phyloP scores from a whole-genome alignment of 2,797 vertebrate species.

The Pseudochromis fuscus region DNA sequence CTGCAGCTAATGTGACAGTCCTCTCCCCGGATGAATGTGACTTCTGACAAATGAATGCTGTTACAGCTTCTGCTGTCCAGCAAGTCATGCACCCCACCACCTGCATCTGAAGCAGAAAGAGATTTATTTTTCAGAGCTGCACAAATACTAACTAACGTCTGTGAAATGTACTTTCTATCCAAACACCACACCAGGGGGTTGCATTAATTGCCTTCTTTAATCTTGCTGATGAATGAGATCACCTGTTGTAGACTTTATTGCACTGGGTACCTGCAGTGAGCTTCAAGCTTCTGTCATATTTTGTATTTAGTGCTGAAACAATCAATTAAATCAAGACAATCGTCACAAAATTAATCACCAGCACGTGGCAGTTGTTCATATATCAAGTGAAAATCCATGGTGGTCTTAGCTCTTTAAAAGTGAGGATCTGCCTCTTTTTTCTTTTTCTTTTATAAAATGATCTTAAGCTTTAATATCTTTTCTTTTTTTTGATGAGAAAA shows the following conservation, averaged over 20 bases:
- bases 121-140: conserved; percentile 48
- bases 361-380: neutral
- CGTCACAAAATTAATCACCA: neutral
- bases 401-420: no score
- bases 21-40: conserved; percentile 73
- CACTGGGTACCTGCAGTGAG: no score
- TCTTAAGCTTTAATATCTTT: neutral
- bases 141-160: conserved; percentile 20
- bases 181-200: conserved; percentile 8
- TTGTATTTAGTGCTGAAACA: no score
- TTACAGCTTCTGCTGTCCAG: conserved; percentile 72
- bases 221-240: conserved; percentile 4
- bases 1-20: conserved; percentile 76
- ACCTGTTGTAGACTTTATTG: neutral
- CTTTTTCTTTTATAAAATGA: neutral
- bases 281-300: no score
- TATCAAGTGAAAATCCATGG: neutral
- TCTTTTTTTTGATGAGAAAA: neutral
- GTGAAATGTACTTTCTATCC: conserved; percentile 1
- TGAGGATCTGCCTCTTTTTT: neutral
- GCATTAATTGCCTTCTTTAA: conserved; percentile 15
- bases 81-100: conserved; percentile 31
- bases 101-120: conserved; percentile 46
- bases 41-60: conserved; percentile 80
- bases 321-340: no score